phyloP scores from a whole-genome alignment of 1,140 invertebrate genomes.

The Philopotamus ludificatus region DNA sequence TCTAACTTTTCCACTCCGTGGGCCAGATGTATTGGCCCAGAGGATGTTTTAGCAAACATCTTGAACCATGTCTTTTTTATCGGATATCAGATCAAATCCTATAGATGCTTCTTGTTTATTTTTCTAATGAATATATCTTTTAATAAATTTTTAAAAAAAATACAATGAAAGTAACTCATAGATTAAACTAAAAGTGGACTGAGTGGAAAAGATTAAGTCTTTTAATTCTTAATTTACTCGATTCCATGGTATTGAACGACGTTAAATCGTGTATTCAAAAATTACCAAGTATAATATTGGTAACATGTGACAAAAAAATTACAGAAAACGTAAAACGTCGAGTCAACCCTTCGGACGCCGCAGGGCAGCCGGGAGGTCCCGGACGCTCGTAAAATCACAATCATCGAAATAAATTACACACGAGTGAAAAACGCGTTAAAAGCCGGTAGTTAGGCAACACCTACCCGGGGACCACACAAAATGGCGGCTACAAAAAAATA shows the following conservation, averaged over 20 bases:
- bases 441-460: constrained; percentile 29
- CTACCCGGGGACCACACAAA: constrained; percentile 38
- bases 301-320: neutral
- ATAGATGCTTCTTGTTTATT: no score
- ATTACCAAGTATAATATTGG: neutral
- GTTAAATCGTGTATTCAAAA: neutral
- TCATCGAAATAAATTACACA: constrained; percentile 29
- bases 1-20: no score
- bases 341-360: neutral
- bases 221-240: neutral
- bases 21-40: no score
- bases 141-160: no score
- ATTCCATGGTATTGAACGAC: neutral
- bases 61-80: no score
- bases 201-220: no score
- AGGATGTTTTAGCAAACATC: no score
- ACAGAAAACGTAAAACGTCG: neutral
- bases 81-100: no score
- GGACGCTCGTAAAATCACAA: constrained; percentile 19
- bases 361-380: neutral
- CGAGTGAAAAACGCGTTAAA: constrained; percentile 33
- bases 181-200: no score
- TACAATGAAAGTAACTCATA: no score
- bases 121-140: no score
- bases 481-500: constrained; percentile 26